These are phyloP conservation scores for Polyommatus icarus DNA, from an alignment of 2,888 invertebrate species.

Conservation along the genomic window DNA sequence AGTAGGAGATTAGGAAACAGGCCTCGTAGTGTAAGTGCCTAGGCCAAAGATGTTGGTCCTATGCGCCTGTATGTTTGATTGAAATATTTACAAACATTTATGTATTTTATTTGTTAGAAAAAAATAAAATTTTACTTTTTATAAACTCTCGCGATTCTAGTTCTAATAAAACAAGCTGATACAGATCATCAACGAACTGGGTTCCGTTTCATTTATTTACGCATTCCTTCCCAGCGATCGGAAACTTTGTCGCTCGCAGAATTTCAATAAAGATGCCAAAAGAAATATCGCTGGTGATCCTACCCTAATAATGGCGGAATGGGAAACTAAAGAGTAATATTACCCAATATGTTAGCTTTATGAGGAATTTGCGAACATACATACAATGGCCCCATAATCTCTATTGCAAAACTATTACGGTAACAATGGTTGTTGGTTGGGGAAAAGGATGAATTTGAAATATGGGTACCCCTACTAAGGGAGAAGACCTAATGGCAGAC, in stretches of 20 bases:
- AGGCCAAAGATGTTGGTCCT: too few species aligned
- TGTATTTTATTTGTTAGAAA: too few species aligned
- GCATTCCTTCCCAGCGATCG: slow-evolving; percentile 52
- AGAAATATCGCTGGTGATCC: slow-evolving; percentile 62
- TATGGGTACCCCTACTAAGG: not conserved
- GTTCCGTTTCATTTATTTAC: slow-evolving; percentile 42
- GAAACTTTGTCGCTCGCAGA: slow-evolving; percentile 62
- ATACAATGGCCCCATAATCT: slow-evolving; percentile 52
- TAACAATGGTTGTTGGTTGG: slow-evolving; percentile 1
- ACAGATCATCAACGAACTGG: not conserved
- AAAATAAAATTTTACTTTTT: too few species aligned
- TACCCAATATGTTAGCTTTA: slow-evolving; percentile 64
- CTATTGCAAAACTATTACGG: slow-evolving; percentile 8
- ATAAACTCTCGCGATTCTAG: too few species aligned
- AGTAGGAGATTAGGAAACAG: too few species aligned
- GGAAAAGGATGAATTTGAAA: not conserved
- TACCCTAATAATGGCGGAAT: slow-evolving; percentile 54
- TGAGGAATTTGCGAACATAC: slow-evolving; percentile 65
- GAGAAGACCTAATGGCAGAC: too few species aligned
- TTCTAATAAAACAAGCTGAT: too few species aligned
- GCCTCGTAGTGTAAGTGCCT: too few species aligned
- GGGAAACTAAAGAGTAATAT: slow-evolving; percentile 55
- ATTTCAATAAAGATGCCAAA: slow-evolving; percentile 71
- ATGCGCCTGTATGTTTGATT: too few species aligned
- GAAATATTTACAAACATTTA: too few species aligned